These are phyloP conservation scores for Chromoteleia sp. DNA, from an alignment of 2,888 invertebrate genomes.

Conservation along the genomic window DNA sequence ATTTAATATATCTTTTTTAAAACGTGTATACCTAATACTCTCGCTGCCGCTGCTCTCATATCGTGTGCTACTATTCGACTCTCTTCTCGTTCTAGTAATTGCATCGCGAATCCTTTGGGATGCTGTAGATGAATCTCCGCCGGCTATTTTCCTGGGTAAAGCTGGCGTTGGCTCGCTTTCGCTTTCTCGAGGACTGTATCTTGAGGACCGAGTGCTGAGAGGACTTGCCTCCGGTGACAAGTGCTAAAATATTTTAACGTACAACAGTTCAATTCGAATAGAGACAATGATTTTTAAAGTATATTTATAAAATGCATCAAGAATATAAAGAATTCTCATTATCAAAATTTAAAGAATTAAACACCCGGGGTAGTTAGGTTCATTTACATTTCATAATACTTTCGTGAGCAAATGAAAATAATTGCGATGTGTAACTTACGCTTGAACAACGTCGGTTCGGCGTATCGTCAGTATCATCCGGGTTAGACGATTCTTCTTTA, in stretches of 20 bases:
- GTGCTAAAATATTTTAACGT: conserved; percentile 75
- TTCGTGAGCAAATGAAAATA: conserved; percentile 3
- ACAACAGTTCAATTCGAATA: conserved; percentile 7
- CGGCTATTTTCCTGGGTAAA: conserved; percentile 79
- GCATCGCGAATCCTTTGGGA: conserved; percentile 83
- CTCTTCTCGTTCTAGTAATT: conserved; percentile 82
- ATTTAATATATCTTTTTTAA: too few relatives aligned
- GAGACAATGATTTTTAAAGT: background rate
- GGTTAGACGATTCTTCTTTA: conserved; percentile 82
- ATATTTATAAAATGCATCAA: too few relatives aligned
- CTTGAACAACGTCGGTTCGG: conserved; percentile 82
- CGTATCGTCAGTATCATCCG: conserved; percentile 82
- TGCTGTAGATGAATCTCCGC: conserved; percentile 80
- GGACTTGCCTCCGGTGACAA: conserved; percentile 83
- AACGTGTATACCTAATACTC: conserved; percentile 78
- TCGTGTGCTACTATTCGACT: conserved; percentile 82
- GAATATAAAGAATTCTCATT: too few relatives aligned
- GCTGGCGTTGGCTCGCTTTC: conserved; percentile 84
- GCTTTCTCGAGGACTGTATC: conserved; percentile 83
- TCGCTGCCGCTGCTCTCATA: conserved; percentile 84
- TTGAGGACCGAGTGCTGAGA: conserved; percentile 82
- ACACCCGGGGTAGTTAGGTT: background rate
- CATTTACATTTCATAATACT: background rate
- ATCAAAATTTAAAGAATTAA: background rate
- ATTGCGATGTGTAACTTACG: conserved; percentile 74